Evolutionary conservation across 2,797 vertebrate species (phyloP).

Genomic region (Gymnopithys bicolor): DNA sequence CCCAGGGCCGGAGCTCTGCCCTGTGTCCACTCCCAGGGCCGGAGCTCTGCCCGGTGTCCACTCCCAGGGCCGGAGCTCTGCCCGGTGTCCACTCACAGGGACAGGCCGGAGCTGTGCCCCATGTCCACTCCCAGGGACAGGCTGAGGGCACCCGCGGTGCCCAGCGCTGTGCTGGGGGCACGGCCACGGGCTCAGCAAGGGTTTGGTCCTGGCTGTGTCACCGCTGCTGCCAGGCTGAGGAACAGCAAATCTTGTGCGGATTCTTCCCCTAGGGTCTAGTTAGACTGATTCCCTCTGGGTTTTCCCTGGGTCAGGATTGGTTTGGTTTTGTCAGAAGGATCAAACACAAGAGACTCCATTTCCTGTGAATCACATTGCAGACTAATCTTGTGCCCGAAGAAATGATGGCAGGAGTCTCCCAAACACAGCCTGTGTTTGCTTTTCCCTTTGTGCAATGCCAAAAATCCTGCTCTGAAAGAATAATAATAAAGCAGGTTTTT

Average conservation of each 20-base stretch:
- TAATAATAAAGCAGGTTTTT: neutral
- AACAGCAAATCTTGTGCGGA: neutral
- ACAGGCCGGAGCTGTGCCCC: neutral
- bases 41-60: neutral
- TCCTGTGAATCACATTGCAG: neutral
- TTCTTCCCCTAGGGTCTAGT: neutral
- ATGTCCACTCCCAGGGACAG: neutral
- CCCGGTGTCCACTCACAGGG: neutral
- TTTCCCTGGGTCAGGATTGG: neutral
- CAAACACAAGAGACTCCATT: accelerated
- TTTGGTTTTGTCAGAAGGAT: neutral
- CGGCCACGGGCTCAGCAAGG: neutral
- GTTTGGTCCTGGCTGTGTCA: neutral
- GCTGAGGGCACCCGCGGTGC: neutral
- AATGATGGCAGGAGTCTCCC: neutral
- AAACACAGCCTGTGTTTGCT: neutral
- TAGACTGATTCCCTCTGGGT: neutral
- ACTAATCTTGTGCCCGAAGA: neutral
- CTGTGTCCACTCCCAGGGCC: neutral
- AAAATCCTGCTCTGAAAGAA: neutral
- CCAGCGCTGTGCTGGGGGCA: neutral
- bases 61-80: neutral
- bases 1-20: neutral
- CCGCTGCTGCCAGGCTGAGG: neutral
- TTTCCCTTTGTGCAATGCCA: neutral